Percentiles rank a stretch among this genome's conserved stretches.
phyloP scores from a whole-genome alignment of 2,888 invertebrate species.

The Malachius bipustulatus region DNA sequence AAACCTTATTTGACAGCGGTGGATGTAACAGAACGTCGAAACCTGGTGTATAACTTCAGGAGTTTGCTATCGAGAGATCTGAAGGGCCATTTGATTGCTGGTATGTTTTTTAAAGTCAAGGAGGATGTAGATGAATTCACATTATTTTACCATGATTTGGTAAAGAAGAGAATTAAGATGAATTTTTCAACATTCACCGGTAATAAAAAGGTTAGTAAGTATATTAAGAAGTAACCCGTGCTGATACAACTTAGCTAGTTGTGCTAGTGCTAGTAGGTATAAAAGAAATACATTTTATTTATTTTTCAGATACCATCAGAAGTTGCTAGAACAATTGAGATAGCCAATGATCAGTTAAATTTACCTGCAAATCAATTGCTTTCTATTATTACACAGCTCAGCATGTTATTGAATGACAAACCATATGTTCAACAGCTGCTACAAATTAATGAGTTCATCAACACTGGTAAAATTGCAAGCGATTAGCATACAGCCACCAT shows the following conservation, averaged over 20 bases:
- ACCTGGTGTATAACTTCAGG: conserved; percentile 73
- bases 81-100: conserved; percentile 72
- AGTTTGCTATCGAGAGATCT: conserved; percentile 71
- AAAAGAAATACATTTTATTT: too few species aligned
- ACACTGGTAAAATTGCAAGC: too few species aligned
- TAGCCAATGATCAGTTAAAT: conserved; percentile 64
- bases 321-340: conserved; percentile 47
- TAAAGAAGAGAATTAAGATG: conserved; percentile 60
- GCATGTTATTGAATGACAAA: conserved; percentile 55
- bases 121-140: conserved; percentile 51
- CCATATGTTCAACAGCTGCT: conserved; percentile 64
- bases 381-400: conserved; percentile 50
- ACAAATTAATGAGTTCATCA: conserved; percentile 68
- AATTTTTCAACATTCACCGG: conserved; percentile 46
- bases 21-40: conserved; percentile 79
- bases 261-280: too few species aligned
- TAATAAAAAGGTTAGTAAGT: conserved; percentile 4
- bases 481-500: too few species aligned
- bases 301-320: conserved; percentile 48
- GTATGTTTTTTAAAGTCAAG: conserved; percentile 72
- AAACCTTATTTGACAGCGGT: conserved; percentile 70
- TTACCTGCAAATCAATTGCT: conserved; percentile 50
- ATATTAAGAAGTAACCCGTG: too few species aligned
- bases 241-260: too few species aligned
- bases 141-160: conserved; percentile 61